Percentiles rank a stretch among this genome's conserved stretches.
Evolutionary conservation across 1,140 invertebrate species (phyloP).

Genomic region (Hydropsyche tenuis): DNA sequence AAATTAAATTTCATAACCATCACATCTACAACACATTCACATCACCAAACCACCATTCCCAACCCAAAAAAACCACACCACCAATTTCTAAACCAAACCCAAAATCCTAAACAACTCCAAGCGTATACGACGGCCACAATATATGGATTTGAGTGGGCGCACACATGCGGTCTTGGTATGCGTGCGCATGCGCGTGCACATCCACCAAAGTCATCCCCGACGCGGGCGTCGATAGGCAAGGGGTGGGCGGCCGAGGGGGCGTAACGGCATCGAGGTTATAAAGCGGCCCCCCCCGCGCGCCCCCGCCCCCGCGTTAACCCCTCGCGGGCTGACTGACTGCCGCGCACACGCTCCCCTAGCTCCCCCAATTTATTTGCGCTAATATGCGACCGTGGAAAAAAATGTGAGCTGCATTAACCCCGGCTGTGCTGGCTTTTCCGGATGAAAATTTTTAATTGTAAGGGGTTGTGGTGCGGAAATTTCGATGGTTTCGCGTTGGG

Average conservation of each 20-base stretch:
- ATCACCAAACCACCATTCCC: too few relatives aligned
- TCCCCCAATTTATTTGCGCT: conserved; percentile 27
- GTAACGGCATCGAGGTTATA: conserved; percentile 31
- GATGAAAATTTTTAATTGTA: too few relatives aligned
- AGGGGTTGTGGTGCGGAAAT: too few relatives aligned
- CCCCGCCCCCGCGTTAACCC: background rate
- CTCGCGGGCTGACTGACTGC: conserved; percentile 8
- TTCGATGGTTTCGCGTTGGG: too few relatives aligned
- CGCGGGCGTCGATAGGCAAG: conserved; percentile 30
- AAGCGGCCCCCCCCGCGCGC: background rate
- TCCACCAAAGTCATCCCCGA: conserved; percentile 16
- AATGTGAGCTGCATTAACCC: background rate
- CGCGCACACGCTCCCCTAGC: background rate
- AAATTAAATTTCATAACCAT: too few relatives aligned
- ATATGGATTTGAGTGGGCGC: conserved; percentile 34
- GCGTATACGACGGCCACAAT: background rate
- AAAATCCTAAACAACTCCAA: background rate
- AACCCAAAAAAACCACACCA: too few relatives aligned
- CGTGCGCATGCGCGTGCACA: conserved; percentile 21
- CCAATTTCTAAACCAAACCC: too few relatives aligned
- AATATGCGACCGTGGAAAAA: conserved; percentile 2
- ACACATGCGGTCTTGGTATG: conserved; percentile 14
- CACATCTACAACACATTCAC: too few relatives aligned
- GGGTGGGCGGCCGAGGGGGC: conserved; percentile 1
- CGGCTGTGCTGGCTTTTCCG: too few relatives aligned